Evolutionary conservation across 1,140 invertebrate species (phyloP).

Genomic region (Apis mellifera): DNA sequence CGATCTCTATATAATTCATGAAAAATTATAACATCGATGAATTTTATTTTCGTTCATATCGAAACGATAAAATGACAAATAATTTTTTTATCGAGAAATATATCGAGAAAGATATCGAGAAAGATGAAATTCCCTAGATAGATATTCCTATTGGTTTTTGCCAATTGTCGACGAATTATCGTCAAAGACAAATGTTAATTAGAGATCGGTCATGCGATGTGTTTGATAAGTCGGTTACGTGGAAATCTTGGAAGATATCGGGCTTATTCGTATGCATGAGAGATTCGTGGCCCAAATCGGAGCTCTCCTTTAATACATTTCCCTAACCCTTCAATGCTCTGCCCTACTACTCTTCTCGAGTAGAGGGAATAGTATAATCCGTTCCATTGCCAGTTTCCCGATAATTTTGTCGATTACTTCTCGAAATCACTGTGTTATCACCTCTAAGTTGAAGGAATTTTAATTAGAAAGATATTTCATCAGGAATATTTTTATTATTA

Average conservation of each 20-base stretch:
- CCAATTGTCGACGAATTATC: background rate
- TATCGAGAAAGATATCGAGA: too few species aligned
- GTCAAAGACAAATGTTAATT: conserved; percentile 27
- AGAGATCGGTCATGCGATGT: conserved; percentile 29
- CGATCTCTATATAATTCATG: background rate
- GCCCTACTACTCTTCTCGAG: background rate
- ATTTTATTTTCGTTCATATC: background rate
- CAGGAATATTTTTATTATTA: too few species aligned
- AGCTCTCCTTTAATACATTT: conserved; percentile 62
- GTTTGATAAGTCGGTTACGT: conserved; percentile 50
- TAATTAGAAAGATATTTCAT: background rate
- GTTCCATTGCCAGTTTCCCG: conserved; percentile 37
- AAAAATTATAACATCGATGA: too few species aligned
- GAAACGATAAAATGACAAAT: background rate
- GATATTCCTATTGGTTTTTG: background rate
- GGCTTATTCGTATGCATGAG: conserved; percentile 61
- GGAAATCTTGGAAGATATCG: conserved; percentile 13
- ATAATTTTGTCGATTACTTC: conserved; percentile 53
- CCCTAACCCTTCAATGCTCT: conserved; percentile 30
- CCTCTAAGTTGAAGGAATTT: conserved; percentile 30
- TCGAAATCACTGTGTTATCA: conserved; percentile 53
- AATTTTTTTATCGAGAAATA: background rate
- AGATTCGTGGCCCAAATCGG: conserved; percentile 32
- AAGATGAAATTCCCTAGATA: background rate
- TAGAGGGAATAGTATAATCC: conserved; percentile 2